Evolutionary conservation across 2,888 invertebrate species (phyloP), one percentile per base, ranked within the genome.

Genomic region (Spatulosminthurus flaviceps): DNA sequence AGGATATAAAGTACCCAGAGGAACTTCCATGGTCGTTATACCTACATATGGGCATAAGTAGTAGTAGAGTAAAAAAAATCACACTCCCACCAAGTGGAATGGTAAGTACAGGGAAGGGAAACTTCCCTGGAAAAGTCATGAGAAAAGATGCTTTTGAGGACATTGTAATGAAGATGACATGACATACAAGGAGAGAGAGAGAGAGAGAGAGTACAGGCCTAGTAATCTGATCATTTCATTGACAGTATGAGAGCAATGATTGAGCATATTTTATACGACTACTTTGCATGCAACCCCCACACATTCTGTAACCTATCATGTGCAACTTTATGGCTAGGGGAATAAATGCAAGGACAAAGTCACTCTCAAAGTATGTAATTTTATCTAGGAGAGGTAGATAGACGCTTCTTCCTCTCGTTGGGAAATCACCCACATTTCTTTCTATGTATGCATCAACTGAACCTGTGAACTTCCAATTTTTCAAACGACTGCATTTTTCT

Each of bases 241-340:
- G 67, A 29, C 28, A 67, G 51, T 29, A 67, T 67, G 67, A 67
- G 67, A 67, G 67, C 67, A 67, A 67, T 67, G 28, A 67, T 67
- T 28, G 19, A 26, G 28, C 67, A n/a, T 51, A 51, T 24, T 67
- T 67, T 26, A 67, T 7, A 29, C 29, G 13, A 4, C 67, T 26
- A 1, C 28, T 67, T 67, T 67, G 67, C 67, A 67, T 67, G 2
- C 7, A 26, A 24, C 67, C 28, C n/a, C n/a, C n/a, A n/a, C n/a
- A 28, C 67, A 28, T 67, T 67, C 67, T n/a, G 11, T 22, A 64
- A n/a, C 51, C 5, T 51, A 2, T 11, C 51, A 11, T 51, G 51
- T 19, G 51, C 16, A 51, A 51, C 51, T 51, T 51, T n/a, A 19
- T 51, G 16, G 16, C 9, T 2, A n/a, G 51, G n/a, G 51, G 16